Evolutionary conservation across 1,140 invertebrate species (phyloP).

Genomic region (Charaxes varanes): DNA sequence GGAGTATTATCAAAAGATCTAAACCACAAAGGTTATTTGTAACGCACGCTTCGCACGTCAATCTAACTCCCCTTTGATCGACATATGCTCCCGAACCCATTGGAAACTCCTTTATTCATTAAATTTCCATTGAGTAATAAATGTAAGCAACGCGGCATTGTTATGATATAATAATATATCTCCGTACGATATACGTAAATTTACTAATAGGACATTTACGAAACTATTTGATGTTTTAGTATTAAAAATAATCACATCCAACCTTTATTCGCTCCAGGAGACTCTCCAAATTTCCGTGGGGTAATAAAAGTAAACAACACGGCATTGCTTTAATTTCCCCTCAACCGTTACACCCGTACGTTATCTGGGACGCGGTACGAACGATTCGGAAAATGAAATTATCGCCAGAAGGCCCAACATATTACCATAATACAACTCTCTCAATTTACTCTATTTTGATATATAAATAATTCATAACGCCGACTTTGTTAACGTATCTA

Average conservation of each 20-base stretch:
- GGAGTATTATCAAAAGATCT: too few species aligned
- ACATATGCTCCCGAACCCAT: too few species aligned
- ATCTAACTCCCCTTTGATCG: too few species aligned
- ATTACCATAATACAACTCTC: constrained; percentile 3
- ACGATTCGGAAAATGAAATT: constrained; percentile 1
- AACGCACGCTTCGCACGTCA: too few species aligned
- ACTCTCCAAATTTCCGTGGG: constrained; percentile 1
- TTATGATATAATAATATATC: too few species aligned
- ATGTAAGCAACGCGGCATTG: too few species aligned
- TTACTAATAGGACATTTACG: neutral
- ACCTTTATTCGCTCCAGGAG: neutral
- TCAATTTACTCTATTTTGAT: constrained; percentile 4
- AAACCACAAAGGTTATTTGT: too few species aligned
- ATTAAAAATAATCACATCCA: too few species aligned
- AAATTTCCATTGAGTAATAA: too few species aligned
- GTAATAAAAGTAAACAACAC: constrained; percentile 5
- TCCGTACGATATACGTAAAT: too few species aligned
- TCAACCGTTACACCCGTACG: neutral
- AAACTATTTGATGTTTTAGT: too few species aligned
- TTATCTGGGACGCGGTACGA: neutral
- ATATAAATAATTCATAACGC: constrained; percentile 5
- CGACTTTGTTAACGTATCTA: neutral
- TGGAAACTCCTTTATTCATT: too few species aligned
- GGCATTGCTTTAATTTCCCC: constrained; percentile 1
- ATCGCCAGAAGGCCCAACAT: constrained; percentile 3